Base-by-base conservation (phyloP, 2,888 invertebrate species). In the Leptinotarsa haldemani region DNA sequence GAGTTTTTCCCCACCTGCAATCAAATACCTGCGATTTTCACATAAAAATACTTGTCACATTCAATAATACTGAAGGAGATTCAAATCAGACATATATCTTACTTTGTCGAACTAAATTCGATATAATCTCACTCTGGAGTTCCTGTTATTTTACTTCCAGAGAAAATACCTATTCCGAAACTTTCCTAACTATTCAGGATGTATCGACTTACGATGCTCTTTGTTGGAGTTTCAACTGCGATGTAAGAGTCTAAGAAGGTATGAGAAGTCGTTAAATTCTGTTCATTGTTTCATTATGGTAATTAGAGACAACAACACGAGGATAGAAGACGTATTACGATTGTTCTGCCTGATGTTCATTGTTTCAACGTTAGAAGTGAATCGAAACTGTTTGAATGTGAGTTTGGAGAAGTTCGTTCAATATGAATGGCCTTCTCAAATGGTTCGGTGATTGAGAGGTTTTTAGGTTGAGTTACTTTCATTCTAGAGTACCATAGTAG, bases 231-330 rank as follows among this genome's bases (percentile, higher is more conserved):
- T 68, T 68, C 61, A 18, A 61, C 9, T 56, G 25, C 61, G 61
- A 13, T 61, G 61, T 40, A 61, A 61, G 61, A 25, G n/a, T 61
- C 61, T 61, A 61, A 61, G 30, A 61, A 40, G 61, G 61, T 61
- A 61, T 61, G 30, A 61, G 61, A 30, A 61, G 30, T 61, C 25
- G 40, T 61, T 61, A n/a, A 61, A 61, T 61, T 61, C 61, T 61
- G 30, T 61, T 40, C 61, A 61, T 61, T 73, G 73, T 73, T 73
- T 69, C 69, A 73, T 73, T 73, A 73, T 69, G 66, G 66, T 73
- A 73, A 73, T 73, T 73, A 73, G 50, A 69, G 50, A 70, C 65
- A 69, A 73, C 69, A 61, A 58, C 40, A 18, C 69, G 65, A 40
- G 16, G n/a, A 61, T 61, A 12, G 61, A 61, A 61, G 61, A 61